These are phyloP conservation scores for Gonioctena quinquepunctata DNA, from an alignment of 1,140 invertebrate species.

Conservation along the genomic window DNA sequence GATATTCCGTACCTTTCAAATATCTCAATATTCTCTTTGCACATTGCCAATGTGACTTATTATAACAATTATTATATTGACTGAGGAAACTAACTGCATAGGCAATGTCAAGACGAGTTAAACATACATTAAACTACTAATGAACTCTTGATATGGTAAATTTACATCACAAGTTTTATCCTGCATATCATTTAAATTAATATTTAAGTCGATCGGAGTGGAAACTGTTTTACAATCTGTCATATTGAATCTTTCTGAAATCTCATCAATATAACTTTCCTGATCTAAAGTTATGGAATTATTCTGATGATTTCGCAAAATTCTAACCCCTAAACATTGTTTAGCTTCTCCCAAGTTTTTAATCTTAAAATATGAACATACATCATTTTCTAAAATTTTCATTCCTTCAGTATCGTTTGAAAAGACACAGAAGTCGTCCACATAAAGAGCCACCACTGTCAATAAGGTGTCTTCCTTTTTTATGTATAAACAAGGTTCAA, in stretches of 20 bases:
- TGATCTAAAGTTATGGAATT: constrained; percentile 21
- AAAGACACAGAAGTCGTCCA: constrained; percentile 52
- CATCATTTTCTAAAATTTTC: constrained; percentile 27
- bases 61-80: constrained; percentile 46
- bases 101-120: constrained; percentile 56
- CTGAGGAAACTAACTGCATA: constrained; percentile 49
- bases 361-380: constrained; percentile 36
- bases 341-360: constrained; percentile 35
- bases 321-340: constrained; percentile 38
- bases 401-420: constrained; percentile 39
- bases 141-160: constrained; percentile 46
- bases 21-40: constrained; percentile 56
- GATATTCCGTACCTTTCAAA: constrained; percentile 50
- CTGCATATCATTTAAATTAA: constrained; percentile 23
- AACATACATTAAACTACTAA: constrained; percentile 56
- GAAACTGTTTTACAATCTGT: constrained; percentile 6
- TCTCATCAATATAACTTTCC: constrained; percentile 14
- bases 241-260: constrained; percentile 8
- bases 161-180: constrained; percentile 40
- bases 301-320: constrained; percentile 3
- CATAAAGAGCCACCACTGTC: constrained; percentile 47
- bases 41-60: constrained; percentile 54
- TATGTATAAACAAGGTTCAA: constrained; percentile 50
- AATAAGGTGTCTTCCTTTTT: constrained; percentile 36
- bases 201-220: constrained; percentile 8